phyloP scores from a whole-genome alignment of 2,113 vertebrate species.

The Xiphophorus maculatus region DNA sequence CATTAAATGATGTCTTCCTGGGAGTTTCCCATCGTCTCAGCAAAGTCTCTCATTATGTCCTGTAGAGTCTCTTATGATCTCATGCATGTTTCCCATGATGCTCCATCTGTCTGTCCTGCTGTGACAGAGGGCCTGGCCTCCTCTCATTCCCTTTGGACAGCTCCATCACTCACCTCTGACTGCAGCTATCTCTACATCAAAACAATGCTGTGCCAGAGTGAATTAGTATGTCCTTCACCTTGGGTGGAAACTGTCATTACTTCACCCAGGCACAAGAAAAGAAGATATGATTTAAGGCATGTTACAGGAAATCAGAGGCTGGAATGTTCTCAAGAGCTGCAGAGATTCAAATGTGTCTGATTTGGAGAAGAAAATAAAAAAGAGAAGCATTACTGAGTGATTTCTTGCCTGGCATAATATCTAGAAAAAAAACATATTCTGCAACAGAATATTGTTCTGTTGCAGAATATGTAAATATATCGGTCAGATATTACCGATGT shows the following conservation, averaged over 20 bases:
- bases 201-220: slow-evolving; percentile 63
- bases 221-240: slow-evolving; percentile 75
- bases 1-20: slow-evolving; percentile 72
- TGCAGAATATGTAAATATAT: no score
- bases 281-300: slow-evolving; percentile 59
- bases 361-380: neutral
- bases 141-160: slow-evolving; percentile 66
- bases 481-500: no score
- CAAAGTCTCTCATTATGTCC: slow-evolving; percentile 70
- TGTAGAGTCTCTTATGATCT: slow-evolving; percentile 63
- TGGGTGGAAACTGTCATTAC: slow-evolving; percentile 66
- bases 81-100: slow-evolving; percentile 60
- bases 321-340: slow-evolving; percentile 48
- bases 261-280: slow-evolving; percentile 38
- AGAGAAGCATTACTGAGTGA: no score
- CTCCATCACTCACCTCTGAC: slow-evolving; percentile 67
- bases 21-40: slow-evolving; percentile 15
- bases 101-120: slow-evolving; percentile 68
- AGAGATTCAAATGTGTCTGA: slow-evolving; percentile 14
- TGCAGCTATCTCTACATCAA: slow-evolving; percentile 63
- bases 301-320: slow-evolving; percentile 61
- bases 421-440: no score
- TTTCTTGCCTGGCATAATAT: no score
- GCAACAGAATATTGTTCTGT: no score
- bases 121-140: slow-evolving; percentile 66